phyloP scores from a whole-genome alignment of 2,797 vertebrate species.

The Pteropus rufus region DNA sequence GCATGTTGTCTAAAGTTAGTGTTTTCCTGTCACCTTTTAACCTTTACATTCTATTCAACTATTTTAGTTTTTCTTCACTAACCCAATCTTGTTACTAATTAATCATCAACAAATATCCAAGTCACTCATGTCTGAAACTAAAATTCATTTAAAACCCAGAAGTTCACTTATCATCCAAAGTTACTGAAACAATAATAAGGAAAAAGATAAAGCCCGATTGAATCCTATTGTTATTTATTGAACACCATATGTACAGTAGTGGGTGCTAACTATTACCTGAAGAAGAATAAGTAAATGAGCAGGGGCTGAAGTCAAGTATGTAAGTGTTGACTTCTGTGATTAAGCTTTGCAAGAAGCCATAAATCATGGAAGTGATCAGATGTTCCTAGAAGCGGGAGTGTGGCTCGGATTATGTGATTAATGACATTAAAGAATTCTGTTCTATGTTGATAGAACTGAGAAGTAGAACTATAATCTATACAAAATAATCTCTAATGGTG shows the following conservation, averaged over 20 bases:
- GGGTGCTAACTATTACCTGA: background rate
- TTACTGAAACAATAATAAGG: constrained; percentile 6
- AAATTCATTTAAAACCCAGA: background rate
- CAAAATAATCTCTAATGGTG: background rate
- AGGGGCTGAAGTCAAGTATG: background rate
- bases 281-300: constrained; percentile 18
- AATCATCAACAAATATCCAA: background rate
- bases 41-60: background rate
- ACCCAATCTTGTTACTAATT: background rate
- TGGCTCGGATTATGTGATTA: constrained; percentile 31
- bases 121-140: background rate
- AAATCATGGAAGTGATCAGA: constrained; percentile 18
- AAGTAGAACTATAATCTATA: background rate
- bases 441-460: background rate
- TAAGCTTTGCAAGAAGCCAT: constrained; percentile 22
- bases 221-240: background rate
- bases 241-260: background rate
- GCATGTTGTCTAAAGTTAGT: background rate
- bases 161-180: background rate
- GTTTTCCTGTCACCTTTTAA: background rate
- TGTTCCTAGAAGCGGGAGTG: background rate
- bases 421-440: background rate
- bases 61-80: background rate
- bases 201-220: background rate
- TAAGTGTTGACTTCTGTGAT: background rate